Conservation (phyloP, 2,888 invertebrate genomes). For the Lathronympha strigana region DNA sequence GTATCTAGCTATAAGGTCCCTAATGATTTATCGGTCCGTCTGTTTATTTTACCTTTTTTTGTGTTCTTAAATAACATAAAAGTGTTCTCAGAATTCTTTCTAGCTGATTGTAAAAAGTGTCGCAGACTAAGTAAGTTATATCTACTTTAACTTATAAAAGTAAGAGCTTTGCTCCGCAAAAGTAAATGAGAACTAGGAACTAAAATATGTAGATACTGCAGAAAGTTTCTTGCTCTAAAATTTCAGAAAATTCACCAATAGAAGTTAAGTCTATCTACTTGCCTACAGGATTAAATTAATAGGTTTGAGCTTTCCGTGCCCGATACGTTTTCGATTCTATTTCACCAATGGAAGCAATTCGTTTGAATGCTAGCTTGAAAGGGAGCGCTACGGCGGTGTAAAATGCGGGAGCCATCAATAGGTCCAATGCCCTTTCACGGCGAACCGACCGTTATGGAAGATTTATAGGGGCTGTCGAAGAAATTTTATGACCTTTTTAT, state of each 20-base stretch:
- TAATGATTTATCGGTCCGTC: too few species aligned
- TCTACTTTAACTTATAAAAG: neutral
- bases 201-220: neutral
- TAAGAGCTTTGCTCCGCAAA: neutral
- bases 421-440: slow-evolving; percentile 56
- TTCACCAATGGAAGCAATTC: slow-evolving; percentile 14
- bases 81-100: too few species aligned
- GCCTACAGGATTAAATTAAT: slow-evolving; percentile 2
- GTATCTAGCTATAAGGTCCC: neutral
- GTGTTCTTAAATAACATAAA: too few species aligned
- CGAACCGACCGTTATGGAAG: slow-evolving; percentile 54
- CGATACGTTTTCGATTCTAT: slow-evolving; percentile 11
- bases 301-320: slow-evolving; percentile 9
- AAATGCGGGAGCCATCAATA: slow-evolving; percentile 52
- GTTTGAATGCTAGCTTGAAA: slow-evolving; percentile 34
- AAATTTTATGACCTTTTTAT: slow-evolving; percentile 49
- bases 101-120: neutral
- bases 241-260: neutral
- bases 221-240: neutral
- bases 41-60: too few species aligned
- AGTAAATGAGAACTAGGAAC: neutral
- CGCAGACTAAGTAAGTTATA: neutral
- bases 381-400: slow-evolving; percentile 35
- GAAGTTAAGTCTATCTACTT: neutral
- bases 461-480: slow-evolving; percentile 53